Conservation (phyloP, 2,797 vertebrate species). For the Semaprochilodus insignis region DNA sequence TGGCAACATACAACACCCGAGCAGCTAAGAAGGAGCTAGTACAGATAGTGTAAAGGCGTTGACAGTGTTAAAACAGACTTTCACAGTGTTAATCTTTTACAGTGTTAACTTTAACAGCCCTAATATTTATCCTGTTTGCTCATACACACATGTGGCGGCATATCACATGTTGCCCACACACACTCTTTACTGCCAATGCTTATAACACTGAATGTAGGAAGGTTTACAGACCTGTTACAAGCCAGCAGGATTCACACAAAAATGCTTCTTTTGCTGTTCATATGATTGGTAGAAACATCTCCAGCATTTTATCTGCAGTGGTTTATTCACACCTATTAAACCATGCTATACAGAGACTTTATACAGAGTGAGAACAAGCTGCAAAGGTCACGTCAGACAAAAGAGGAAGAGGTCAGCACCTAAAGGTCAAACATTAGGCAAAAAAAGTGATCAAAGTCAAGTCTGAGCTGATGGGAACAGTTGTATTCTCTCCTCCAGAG, state of each 20-base stretch:
- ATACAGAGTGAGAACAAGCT: neutral
- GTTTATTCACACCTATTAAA: neutral
- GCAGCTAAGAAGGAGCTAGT: no score
- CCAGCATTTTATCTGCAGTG: neutral
- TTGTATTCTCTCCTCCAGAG: constrained; percentile 37
- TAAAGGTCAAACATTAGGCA: neutral
- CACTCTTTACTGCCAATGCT: no score
- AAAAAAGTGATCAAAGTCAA: neutral
- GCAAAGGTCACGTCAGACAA: neutral
- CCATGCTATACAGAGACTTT: neutral
- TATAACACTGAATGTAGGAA: no score
- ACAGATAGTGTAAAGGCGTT: no score
- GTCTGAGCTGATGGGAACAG: neutral
- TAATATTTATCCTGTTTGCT: neutral
- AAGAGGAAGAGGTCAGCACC: neutral
- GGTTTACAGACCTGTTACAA: no score
- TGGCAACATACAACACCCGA: no score
- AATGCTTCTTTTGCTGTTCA: neutral
- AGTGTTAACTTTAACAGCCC: no score
- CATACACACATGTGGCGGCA: neutral
- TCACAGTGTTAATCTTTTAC: no score
- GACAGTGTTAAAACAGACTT: no score
- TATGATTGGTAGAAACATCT: neutral
- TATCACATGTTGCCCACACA: neutral
- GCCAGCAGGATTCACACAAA: no score